Conservation (phyloP, 2,888 invertebrate species). For the Belgica antarctica region DNA sequence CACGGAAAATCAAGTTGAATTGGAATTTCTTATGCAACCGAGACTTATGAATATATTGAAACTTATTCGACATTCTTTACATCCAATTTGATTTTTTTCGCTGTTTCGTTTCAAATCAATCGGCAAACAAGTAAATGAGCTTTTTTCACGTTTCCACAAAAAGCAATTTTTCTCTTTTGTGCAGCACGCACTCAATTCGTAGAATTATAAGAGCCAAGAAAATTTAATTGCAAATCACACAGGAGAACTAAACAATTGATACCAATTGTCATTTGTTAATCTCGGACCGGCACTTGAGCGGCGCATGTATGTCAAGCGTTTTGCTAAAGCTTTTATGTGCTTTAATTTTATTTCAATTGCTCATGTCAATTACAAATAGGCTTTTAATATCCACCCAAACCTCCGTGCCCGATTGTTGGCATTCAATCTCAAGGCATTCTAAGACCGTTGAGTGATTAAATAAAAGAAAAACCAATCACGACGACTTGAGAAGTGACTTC, state of each 20-base stretch:
- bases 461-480: conserved; percentile 13
- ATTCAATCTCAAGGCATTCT: too few relatives aligned
- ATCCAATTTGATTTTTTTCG: not conserved
- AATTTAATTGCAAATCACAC: conserved; percentile 22
- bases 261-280: conserved; percentile 38
- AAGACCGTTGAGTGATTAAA: conserved; percentile 18
- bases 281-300: conserved; percentile 9
- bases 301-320: conserved; percentile 35
- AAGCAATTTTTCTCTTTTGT: conserved; percentile 7
- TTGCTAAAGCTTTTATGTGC: conserved; percentile 17
- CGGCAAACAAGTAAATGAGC: conserved; percentile 9
- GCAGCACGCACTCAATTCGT: too few relatives aligned
- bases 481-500: conserved; percentile 7
- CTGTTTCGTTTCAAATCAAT: not conserved
- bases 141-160: conserved; percentile 7
- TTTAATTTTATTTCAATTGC: conserved; percentile 37
- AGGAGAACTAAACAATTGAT: conserved; percentile 28
- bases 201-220: too few relatives aligned
- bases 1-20: conserved; percentile 7
- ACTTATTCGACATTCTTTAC: not conserved
- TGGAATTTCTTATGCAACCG: conserved; percentile 1
- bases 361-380: conserved; percentile 31
- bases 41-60: not conserved
- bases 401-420: not conserved
- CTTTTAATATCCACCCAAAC: conserved; percentile 20